These are phyloP conservation scores for Chunga burmeisteri DNA, from an alignment of 2,113 vertebrate species.

Conservation along the genomic window DNA sequence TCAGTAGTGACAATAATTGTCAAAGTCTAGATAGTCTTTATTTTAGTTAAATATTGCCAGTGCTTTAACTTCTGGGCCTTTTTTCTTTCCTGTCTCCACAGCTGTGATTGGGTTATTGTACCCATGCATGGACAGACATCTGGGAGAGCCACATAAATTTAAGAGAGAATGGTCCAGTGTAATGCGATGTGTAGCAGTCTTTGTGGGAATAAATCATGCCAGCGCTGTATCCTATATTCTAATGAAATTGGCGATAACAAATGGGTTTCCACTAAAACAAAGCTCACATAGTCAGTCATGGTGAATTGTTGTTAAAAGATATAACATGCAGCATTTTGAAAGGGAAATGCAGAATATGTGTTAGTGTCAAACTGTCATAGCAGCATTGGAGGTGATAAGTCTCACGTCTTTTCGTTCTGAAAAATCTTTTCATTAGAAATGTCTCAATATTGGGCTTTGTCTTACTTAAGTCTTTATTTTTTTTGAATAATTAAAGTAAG, in stretches of 20 bases:
- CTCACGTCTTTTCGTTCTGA: not conserved
- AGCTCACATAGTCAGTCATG: not conserved
- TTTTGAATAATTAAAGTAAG: not conserved
- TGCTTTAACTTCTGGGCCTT: conserved; percentile 28
- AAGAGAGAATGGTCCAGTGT: conserved; percentile 98
- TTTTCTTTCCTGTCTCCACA: conserved; percentile 67
- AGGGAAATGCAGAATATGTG: not conserved
- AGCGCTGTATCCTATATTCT: conserved; percentile 89
- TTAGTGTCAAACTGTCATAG: not conserved
- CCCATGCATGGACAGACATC: conserved; percentile 91
- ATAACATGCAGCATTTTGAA: not conserved
- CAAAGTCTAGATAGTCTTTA: not conserved
- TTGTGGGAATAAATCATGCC: conserved; percentile 97
- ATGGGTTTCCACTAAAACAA: conserved; percentile 18
- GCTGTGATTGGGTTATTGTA: conserved; percentile 93
- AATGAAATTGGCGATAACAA: not conserved
- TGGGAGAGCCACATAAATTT: conserved; percentile 94
- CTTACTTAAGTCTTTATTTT: not conserved
- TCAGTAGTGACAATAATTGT: not conserved
- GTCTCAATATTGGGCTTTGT: not conserved
- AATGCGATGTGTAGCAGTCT: conserved; percentile 96
- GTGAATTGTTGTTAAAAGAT: not conserved
- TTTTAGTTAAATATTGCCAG: not conserved
- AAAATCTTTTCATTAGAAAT: not conserved
- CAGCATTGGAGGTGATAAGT: not conserved